Evolutionary conservation across 2,797 vertebrate species (phyloP).

Genomic region (Coregonus sp.): DNA sequence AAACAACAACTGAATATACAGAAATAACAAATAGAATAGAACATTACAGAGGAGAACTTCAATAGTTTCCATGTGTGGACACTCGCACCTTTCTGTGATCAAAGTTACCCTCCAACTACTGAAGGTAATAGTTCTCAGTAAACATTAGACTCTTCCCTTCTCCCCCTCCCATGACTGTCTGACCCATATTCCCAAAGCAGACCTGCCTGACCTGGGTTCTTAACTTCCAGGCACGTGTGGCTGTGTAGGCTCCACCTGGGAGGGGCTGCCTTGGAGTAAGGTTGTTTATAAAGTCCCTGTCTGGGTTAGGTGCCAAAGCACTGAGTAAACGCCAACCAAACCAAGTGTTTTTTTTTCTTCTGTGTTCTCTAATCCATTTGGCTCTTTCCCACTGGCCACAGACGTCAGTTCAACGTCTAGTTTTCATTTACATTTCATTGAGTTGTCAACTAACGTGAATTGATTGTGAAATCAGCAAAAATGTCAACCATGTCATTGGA

Average conservation of each 20-base stretch:
- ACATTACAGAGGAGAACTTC: too few relatives aligned
- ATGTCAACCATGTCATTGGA: not conserved
- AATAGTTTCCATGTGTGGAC: not conserved
- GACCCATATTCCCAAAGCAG: conserved; percentile 1
- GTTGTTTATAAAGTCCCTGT: conserved; percentile 50
- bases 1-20: not conserved
- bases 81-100: not conserved
- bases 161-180: not conserved
- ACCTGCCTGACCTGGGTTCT: not conserved
- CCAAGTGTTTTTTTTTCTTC: too few relatives aligned
- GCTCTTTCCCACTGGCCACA: too few relatives aligned
- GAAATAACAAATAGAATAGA: not conserved
- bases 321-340: not conserved
- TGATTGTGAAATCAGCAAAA: not conserved
- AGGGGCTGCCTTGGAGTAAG: conserved; percentile 11
- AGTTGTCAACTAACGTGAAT: not conserved
- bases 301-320: not conserved
- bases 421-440: not conserved
- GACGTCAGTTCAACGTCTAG: not conserved
- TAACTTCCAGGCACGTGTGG: not conserved
- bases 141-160: too few relatives aligned
- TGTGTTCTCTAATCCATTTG: too few relatives aligned
- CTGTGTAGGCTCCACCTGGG: conserved; percentile 33
- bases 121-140: conserved; percentile 23
- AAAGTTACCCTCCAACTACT: conserved; percentile 54